Percentiles rank a stretch among this genome's conserved stretches.
phyloP scores from a whole-genome alignment of 2,113 vertebrate genomes.

The Pseudonaja textilis region DNA sequence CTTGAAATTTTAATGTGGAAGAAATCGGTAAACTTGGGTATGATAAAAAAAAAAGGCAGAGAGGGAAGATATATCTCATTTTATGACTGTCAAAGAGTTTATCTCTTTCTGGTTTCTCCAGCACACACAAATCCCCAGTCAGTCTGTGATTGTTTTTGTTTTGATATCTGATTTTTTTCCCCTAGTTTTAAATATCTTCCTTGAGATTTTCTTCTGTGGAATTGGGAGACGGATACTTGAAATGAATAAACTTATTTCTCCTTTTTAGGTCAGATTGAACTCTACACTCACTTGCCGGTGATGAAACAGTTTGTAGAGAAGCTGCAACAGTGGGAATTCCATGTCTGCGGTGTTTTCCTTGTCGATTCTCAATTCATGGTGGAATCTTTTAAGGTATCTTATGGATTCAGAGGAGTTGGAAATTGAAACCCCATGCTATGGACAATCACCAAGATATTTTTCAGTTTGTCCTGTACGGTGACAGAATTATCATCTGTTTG shows the following conservation, averaged over 20 bases:
- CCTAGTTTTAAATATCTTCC: not conserved
- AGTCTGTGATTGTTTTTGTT: not conserved
- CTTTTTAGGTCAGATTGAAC: slow-evolving; percentile 90
- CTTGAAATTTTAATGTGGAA: not conserved
- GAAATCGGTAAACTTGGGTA: not conserved
- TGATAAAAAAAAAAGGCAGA: not conserved
- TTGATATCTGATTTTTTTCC: not conserved
- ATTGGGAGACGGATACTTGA: not conserved
- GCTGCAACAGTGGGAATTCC: slow-evolving; percentile 97
- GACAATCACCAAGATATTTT: not conserved
- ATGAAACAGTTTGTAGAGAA: slow-evolving; percentile 96
- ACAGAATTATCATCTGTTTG: not conserved
- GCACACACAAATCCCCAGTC: not conserved
- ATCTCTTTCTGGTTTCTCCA: not conserved
- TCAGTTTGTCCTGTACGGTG: not conserved
- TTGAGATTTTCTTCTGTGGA: not conserved
- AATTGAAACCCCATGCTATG: not conserved
- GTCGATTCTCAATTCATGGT: slow-evolving; percentile 99
- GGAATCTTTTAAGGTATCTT: slow-evolving; percentile 92
- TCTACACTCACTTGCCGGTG: slow-evolving; percentile 96
- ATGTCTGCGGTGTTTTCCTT: slow-evolving; percentile 94
- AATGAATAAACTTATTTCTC: not conserved
- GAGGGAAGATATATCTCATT: not conserved
- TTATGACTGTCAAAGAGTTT: not conserved
- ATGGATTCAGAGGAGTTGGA: not conserved